Conservation (phyloP, 2,113 vertebrate species). For the Merops nubicus region DNA sequence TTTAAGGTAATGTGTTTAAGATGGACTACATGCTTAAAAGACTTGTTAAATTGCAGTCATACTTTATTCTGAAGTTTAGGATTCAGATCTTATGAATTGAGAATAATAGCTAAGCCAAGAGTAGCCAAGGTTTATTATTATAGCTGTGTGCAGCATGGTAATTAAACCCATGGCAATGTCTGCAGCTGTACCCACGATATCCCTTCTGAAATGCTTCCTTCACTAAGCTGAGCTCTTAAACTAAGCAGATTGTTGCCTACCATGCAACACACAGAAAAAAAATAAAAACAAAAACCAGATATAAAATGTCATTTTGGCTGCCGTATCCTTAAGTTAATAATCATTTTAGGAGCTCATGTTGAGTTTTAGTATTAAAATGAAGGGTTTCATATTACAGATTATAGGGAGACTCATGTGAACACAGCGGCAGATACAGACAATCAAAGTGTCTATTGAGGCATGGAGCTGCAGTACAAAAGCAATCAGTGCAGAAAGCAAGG, state of each 20-base stretch:
- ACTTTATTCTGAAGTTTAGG: neutral
- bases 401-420: conserved; percentile 45
- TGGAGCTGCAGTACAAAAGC: conserved; percentile 63
- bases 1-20: neutral
- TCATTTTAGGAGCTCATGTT: neutral
- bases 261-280: neutral
- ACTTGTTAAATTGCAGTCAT: neutral
- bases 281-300: neutral
- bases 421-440: conserved; percentile 67
- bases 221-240: neutral
- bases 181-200: neutral
- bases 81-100: conserved; percentile 5
- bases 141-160: neutral
- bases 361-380: conserved; percentile 45
- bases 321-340: conserved; percentile 39
- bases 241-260: neutral
- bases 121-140: neutral
- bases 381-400: conserved; percentile 62
- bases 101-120: conserved; percentile 27
- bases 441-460: conserved; percentile 75
- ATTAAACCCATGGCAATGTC: neutral
- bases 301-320: neutral
- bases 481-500: conserved; percentile 68
- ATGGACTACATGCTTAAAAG: neutral
- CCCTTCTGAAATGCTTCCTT: neutral